Base-by-base conservation (phyloP, 2,888 invertebrate species). In the Megaustenia siamemsis region DNA sequence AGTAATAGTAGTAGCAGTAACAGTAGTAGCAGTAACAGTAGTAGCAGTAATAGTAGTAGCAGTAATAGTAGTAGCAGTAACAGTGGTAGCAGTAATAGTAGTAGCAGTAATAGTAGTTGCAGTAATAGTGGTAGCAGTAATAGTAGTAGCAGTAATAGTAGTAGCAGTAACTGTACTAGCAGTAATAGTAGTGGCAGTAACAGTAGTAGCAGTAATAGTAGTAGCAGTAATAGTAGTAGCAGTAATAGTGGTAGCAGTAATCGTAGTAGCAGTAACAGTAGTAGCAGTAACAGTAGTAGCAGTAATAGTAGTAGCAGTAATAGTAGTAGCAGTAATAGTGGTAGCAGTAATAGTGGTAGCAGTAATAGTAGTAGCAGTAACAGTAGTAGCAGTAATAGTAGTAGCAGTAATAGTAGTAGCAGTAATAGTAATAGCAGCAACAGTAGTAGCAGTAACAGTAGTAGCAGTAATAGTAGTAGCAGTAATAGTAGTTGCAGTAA, bases 1-100 rank as follows among this genome's bases (percentile, higher is more conserved):
- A 75, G 43, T 6, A 43, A 24, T 6, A 43, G 43, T 6, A 75
- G 43, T 6, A 43, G 43, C 3, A 75, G 43, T 6, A 75, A 24
- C 43, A 75, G 43, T 4, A 75, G 43, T 8, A 43, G 43, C 3
- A 43, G 43, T 75, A 75, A 24, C 43, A 75, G 43, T 75, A 75
- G 43, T 75, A 75, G 43, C 43, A 75, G 43, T 75, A 75, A 24
- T 75, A 75, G 43, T 75, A 75, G 43, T 75, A 75, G 43, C 43
- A 75, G 43, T 75, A 75, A 18, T 75, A 75, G 43, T 75, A 75
- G 43, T 75, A 75, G 43, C 43, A 75, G 43, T 75, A 75, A 24
- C 43, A 75, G 43, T 75, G 43, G 43, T 75, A 75, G 43, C 43
- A 75, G 43, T 75, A 75, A 24, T 75, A 5, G 43, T 75, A 5